A percentile compares a stretch with the other conserved stretches of the same genome.
Evolutionary conservation across 2,113 vertebrate species (phyloP).

Genomic region (Ctenodactylus gundi): DNA sequence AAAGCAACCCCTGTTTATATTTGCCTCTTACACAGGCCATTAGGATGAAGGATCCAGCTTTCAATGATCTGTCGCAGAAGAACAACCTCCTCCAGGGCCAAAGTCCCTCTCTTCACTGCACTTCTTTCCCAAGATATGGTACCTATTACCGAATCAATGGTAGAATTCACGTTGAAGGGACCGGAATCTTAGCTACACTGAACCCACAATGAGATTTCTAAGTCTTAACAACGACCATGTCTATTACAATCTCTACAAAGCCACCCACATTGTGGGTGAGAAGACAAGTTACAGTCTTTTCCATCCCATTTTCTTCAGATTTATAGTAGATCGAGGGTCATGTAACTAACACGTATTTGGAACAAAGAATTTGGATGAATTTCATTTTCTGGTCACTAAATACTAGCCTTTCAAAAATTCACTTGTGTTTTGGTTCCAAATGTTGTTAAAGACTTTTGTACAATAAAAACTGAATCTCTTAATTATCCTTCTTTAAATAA

Average conservation of each 20-base stretch:
- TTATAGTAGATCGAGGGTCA: conserved; percentile 43
- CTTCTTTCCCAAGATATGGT: background rate
- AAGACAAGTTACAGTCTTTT: background rate
- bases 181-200: background rate
- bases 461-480: background rate
- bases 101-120: background rate
- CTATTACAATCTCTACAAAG: conserved; percentile 10
- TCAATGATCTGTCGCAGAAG: conserved; percentile 32
- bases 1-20: conserved; percentile 80
- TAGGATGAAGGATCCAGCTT: conserved; percentile 22
- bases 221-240: background rate
- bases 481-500: conserved; percentile 24
- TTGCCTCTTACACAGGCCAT: conserved; percentile 77
- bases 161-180: background rate
- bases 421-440: conserved; percentile 46
- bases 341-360: conserved; percentile 44
- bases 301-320: conserved; percentile 42
- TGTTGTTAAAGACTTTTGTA: conserved; percentile 32
- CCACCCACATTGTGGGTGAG: background rate
- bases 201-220: background rate
- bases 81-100: background rate
- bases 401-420: conserved; percentile 30
- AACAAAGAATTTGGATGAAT: conserved; percentile 52
- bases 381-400: conserved; percentile 40
- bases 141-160: too few relatives aligned